Conservation (phyloP, 1,140 invertebrate genomes). For the Macrobrachium rosenbergii region DNA sequence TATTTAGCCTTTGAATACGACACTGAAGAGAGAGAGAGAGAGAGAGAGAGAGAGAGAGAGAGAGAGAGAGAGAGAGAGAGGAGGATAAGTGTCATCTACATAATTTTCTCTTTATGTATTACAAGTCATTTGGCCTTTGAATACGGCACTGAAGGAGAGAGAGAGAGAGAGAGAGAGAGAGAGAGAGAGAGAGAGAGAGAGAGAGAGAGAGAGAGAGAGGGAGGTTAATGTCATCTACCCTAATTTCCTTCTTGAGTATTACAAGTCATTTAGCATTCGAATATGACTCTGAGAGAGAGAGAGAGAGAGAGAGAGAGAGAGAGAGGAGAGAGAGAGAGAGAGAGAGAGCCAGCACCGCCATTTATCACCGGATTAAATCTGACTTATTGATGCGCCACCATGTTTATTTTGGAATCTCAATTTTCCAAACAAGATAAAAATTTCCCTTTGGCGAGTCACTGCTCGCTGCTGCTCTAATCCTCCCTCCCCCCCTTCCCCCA, state of each 20-base stretch:
- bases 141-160: too few species aligned
- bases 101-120: background rate
- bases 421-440: too few species aligned
- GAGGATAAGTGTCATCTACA: background rate
- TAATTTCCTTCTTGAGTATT: too few species aligned
- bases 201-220: background rate
- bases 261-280: background rate
- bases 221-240: background rate
- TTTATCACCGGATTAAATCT: too few species aligned
- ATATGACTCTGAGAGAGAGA: background rate
- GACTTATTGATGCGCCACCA: too few species aligned
- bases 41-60: background rate
- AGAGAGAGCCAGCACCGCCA: too few species aligned
- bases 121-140: too few species aligned
- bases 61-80: background rate
- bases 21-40: background rate
- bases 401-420: too few species aligned
- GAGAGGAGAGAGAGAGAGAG: too few species aligned
- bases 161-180: conserved; percentile 15
- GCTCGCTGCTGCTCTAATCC: too few species aligned
- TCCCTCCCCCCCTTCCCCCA: too few species aligned
- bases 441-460: too few species aligned
- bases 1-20: background rate
- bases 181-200: conserved; percentile 6
- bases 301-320: background rate